Evolutionary conservation across 1,140 invertebrate species (phyloP).

Genomic region (Drosophila triauraria): DNA sequence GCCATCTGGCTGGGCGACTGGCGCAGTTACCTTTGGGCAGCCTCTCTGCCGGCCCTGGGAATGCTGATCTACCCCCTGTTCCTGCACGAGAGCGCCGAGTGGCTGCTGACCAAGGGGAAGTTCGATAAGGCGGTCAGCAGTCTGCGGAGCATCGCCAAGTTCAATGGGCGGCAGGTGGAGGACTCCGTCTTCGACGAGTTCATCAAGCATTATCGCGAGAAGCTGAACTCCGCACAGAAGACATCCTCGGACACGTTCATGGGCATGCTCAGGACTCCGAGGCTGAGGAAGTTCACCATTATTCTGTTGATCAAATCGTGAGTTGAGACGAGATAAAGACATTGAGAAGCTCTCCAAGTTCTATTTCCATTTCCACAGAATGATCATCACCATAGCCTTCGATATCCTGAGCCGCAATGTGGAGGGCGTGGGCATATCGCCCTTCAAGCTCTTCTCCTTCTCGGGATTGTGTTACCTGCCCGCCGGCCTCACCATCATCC

Average conservation of each 20-base stretch:
- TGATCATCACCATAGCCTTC: constrained; percentile 87
- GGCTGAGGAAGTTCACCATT: constrained; percentile 86
- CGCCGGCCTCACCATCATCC: constrained; percentile 86
- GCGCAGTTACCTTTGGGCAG: constrained; percentile 86
- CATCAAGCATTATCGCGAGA: constrained; percentile 66
- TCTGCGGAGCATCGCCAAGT: constrained; percentile 86
- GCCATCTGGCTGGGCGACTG: constrained; percentile 86
- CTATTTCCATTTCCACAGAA: constrained; percentile 71
- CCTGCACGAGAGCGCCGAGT: constrained; percentile 88
- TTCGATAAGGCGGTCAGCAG: constrained; percentile 86
- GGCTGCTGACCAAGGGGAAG: constrained; percentile 87
- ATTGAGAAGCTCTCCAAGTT: not conserved
- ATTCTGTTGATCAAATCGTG: constrained; percentile 88
- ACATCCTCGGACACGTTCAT: constrained; percentile 77
- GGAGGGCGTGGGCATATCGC: constrained; percentile 86
- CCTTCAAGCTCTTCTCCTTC: constrained; percentile 86
- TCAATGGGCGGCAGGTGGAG: constrained; percentile 86
- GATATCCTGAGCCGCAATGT: constrained; percentile 88
- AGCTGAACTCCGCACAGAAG: constrained; percentile 49
- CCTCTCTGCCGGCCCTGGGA: constrained; percentile 85
- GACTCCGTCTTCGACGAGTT: constrained; percentile 85
- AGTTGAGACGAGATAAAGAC: constrained; percentile 43
- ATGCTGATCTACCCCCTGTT: constrained; percentile 85
- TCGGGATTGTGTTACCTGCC: constrained; percentile 86
- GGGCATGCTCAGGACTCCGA: constrained; percentile 86